Evolutionary conservation across 2,888 invertebrate species (phyloP), one percentile per base, ranked within the genome.

Genomic region (Eutolmus rufibarbis): DNA sequence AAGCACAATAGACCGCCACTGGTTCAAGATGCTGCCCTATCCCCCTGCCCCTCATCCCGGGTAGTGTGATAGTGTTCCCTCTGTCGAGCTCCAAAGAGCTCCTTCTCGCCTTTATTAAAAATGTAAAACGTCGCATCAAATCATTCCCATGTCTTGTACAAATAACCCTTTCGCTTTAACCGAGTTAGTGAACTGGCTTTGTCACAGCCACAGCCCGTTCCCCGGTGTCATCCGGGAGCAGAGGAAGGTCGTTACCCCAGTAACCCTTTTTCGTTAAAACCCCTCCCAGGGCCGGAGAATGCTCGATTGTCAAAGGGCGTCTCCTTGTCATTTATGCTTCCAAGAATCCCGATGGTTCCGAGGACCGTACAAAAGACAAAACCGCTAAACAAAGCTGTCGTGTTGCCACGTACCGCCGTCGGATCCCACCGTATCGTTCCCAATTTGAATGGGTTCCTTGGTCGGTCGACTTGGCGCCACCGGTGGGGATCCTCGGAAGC

Each of bases 321-420:
- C 16, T 78, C 19, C 78, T 78, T 78, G 78, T 78, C 78, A 78
- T 37, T 43, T 78, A 78, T 78, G 40, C 78, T 40, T 78, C 12
- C 8, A 78, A 43, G 23, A 4, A 77, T 77, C 43, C 40, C 57
- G 57, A 57, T 23, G 23, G 57, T 57, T 57, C 23, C 19, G 57
- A 57, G 57, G 57, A 12, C 23, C 28, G 66, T 66, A 66, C 28
- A 66, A 78, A 78, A 78, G 40, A 78, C 40, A 23, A 78, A 43
- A 78, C 78, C 78, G 43, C 78, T 23, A 78, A 19, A 78, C 78
- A 78, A 78, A 43, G 40, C 43, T 14, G 23, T 78, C 51, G n/a
- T 81, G 9, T 56, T 81, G 51, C 81, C 40, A n/a, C 56, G 51
- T 81, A 34, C n/a, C 34, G 40, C 34, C 43, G 7, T 40, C 43